These are phyloP conservation scores for Silvanus unidentatus DNA, from an alignment of 2,888 invertebrate genomes.

Conservation along the genomic window DNA sequence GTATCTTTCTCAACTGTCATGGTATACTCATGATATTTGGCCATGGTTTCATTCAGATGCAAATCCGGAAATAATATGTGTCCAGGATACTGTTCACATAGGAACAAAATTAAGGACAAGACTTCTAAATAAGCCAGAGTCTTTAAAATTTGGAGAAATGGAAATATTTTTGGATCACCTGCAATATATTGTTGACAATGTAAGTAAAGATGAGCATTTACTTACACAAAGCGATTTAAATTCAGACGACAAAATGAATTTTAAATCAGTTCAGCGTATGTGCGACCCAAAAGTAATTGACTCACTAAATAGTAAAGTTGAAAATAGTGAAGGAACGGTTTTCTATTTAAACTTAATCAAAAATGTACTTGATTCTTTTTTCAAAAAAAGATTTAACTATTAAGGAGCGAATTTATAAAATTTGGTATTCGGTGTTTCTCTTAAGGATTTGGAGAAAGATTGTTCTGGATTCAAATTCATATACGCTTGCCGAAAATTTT, in stretches of 20 bases:
- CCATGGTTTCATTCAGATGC: no score
- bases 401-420: neutral
- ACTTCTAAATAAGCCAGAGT: constrained; percentile 9
- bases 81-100: constrained; percentile 16
- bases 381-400: constrained; percentile 4
- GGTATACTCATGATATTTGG: no score
- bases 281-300: constrained; percentile 1
- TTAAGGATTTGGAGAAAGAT: neutral
- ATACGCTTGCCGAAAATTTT: neutral
- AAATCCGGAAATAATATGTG: neutral
- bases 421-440: neutral
- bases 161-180: constrained; percentile 7
- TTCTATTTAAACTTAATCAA: constrained; percentile 8
- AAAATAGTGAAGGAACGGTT: constrained; percentile 8
- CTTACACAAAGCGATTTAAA: neutral
- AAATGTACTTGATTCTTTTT: constrained; percentile 8
- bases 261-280: constrained; percentile 11
- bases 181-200: constrained; percentile 2
- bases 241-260: constrained; percentile 15
- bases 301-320: constrained; percentile 4
- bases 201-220: constrained; percentile 16
- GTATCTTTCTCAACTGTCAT: no score
- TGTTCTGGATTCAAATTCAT: neutral
- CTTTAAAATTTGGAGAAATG: constrained; percentile 9
- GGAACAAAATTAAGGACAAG: constrained; percentile 13